phyloP scores from a whole-genome alignment of 2,113 vertebrate species.

The Hypomesus transpacificus region DNA sequence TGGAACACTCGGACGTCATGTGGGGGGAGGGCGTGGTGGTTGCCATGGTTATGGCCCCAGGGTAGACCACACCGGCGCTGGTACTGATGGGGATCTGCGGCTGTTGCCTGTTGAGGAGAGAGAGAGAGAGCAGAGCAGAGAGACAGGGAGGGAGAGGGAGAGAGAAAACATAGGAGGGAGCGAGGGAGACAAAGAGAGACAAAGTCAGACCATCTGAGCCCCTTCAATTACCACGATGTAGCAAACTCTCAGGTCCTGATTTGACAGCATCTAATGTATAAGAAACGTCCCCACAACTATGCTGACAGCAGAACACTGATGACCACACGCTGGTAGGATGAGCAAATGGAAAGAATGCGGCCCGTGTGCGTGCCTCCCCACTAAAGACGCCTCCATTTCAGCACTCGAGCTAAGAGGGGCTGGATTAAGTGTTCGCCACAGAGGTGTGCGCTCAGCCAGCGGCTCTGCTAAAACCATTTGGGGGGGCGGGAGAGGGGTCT shows the following conservation, averaged over 20 bases:
- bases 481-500: conserved; percentile 48
- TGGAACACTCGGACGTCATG: conserved; percentile 99
- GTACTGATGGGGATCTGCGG: conserved; percentile 97
- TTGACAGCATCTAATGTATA: background rate
- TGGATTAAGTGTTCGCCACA: conserved; percentile 40
- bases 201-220: background rate
- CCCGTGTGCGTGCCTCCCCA: background rate
- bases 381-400: conserved; percentile 28
- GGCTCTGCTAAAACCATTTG: conserved; percentile 67
- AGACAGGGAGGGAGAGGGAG: conserved; percentile 12
- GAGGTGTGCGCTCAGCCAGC: conserved; percentile 41
- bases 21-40: conserved; percentile 95
- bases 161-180: background rate
- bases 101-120: conserved; percentile 82
- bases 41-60: conserved; percentile 93
- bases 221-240: background rate
- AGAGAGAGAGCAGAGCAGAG: conserved; percentile 27
- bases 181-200: conserved; percentile 1
- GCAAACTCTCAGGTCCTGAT: background rate
- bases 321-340: conserved; percentile 1
- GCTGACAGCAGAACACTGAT: conserved; percentile 33
- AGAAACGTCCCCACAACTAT: conserved; percentile 4
- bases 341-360: conserved; percentile 26
- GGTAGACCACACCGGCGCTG: conserved; percentile 93
- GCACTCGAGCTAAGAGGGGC: conserved; percentile 35